These are phyloP conservation scores for Isichthys henryi DNA, from an alignment of 2,113 vertebrate species.

Conservation along the genomic window DNA sequence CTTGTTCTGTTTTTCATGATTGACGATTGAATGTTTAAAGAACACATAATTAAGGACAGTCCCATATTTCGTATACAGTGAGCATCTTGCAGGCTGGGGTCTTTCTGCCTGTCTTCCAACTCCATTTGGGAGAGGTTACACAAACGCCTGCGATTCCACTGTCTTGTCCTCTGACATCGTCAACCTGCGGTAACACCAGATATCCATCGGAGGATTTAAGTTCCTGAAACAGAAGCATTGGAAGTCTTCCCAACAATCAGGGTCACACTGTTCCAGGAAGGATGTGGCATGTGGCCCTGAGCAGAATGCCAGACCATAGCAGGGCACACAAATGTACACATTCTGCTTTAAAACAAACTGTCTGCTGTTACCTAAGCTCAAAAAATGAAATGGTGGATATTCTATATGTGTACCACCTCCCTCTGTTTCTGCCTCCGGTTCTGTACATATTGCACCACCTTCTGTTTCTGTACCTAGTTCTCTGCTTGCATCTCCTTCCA, in stretches of 20 bases:
- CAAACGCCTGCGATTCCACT: neutral
- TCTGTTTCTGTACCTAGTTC: neutral
- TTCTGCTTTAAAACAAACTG: neutral
- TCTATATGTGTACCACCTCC: neutral
- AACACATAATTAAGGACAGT: neutral
- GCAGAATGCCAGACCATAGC: neutral
- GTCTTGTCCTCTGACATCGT: neutral
- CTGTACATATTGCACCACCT: neutral
- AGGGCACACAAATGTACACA: neutral
- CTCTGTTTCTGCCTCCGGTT: neutral
- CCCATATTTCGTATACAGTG: neutral
- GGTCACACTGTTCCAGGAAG: neutral
- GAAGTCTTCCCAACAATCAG: neutral
- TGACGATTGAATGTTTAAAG: neutral
- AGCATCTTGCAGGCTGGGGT: neutral
- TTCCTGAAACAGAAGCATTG: neutral
- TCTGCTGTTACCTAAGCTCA: neutral
- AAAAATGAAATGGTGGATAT: neutral
- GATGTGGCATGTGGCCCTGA: neutral
- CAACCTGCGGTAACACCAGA: neutral
- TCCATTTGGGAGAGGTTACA: neutral
- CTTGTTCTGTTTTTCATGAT: neutral
- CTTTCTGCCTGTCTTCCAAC: neutral
- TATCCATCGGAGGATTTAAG: neutral
- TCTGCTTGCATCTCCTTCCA: neutral